Percentiles rank a stretch among this genome's conserved stretches.
Evolutionary conservation across 2,888 invertebrate genomes (phyloP).

Genomic region (Chydorus sphaericus): DNA sequence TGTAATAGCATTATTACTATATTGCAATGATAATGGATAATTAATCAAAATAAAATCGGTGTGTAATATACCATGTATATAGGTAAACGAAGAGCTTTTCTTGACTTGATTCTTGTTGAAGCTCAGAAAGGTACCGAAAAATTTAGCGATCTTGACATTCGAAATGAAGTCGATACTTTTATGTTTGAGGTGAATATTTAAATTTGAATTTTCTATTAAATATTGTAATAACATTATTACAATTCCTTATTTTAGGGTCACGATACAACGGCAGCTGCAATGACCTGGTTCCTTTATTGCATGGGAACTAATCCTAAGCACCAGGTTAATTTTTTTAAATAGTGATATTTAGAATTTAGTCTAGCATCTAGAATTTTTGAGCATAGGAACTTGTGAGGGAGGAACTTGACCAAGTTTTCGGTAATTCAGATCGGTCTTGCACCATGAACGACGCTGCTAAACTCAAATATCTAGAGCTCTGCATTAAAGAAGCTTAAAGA

Average conservation of each 20-base stretch:
- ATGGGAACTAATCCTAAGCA: constrained; percentile 36
- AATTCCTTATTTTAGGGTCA: constrained; percentile 38
- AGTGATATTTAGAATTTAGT: too few relatives aligned
- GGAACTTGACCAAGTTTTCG: constrained; percentile 59
- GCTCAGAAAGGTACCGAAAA: constrained; percentile 22
- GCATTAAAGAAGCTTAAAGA: constrained; percentile 62
- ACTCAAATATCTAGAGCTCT: constrained; percentile 70
- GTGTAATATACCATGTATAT: neutral
- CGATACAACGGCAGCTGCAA: constrained; percentile 40
- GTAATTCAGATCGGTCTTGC: constrained; percentile 55
- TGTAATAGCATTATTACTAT: too few relatives aligned
- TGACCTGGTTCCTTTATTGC: constrained; percentile 37
- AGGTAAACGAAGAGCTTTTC: constrained; percentile 25
- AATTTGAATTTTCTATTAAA: neutral
- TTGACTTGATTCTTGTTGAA: constrained; percentile 27
- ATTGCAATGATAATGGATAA: too few relatives aligned
- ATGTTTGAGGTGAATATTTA: constrained; percentile 20
- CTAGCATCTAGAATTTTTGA: too few relatives aligned
- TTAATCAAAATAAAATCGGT: too few relatives aligned
- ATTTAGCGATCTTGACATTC: constrained; percentile 25
- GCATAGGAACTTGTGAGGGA: constrained; percentile 52
- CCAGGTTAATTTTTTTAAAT: too few relatives aligned
- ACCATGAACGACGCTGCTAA: constrained; percentile 70
- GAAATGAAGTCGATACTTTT: constrained; percentile 31
- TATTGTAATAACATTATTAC: neutral